Base-by-base conservation (phyloP, 2,888 invertebrate species). In the Acleris sparsana region DNA sequence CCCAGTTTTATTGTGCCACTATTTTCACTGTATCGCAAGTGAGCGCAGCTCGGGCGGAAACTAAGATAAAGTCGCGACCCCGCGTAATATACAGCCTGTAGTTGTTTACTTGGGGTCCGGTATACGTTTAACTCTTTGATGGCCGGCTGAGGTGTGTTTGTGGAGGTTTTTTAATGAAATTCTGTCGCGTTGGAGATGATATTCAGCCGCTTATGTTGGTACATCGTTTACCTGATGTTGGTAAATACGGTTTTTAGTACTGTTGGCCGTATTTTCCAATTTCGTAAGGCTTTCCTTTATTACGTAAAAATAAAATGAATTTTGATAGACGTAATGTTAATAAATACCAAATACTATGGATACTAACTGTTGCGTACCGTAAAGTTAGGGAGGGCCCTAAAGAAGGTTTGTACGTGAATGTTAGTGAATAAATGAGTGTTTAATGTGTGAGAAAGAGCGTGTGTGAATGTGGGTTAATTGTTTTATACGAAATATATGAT, bases 1-100 rank as follows among this genome's bases (percentile, higher is more conserved):
- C 79, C 81, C 85, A 87, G 87, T 87, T 89, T 90, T 90, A 91
- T 89, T 89, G 89, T 89, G 84, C 84, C 78, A 88, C 85, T 88
- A 90, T 90, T 90, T 89, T 87, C 87, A 84, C 81, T 85, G 84
- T 88, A 89, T 89, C 89, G 89, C 85, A 78, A 79, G 80, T 77
- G 83, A 84, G 84, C 83, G 85, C 84, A 86, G 82, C 83, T 83
- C 87, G 83, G 82, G 87, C 86, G 90, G 90, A 91, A 90, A 87
- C 87, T 86, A 77, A 86, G 90, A 91, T 92, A 91, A 69, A 89
- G 87, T 86, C 88, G 87, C 85, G 83, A 81, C 84, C 84, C 84
- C 75, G 79, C 73, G 85, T 88, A 84, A 88, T 85, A 84, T 87
- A 89, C 84, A 80, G 81, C 84, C 80, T 9, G 22, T 55, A 25